A percentile compares a stretch with the other conserved stretches of the same genome.
These are phyloP conservation scores for Auanema sp. DNA, from an alignment of 2,888 invertebrate genomes.

Conservation along the genomic window DNA sequence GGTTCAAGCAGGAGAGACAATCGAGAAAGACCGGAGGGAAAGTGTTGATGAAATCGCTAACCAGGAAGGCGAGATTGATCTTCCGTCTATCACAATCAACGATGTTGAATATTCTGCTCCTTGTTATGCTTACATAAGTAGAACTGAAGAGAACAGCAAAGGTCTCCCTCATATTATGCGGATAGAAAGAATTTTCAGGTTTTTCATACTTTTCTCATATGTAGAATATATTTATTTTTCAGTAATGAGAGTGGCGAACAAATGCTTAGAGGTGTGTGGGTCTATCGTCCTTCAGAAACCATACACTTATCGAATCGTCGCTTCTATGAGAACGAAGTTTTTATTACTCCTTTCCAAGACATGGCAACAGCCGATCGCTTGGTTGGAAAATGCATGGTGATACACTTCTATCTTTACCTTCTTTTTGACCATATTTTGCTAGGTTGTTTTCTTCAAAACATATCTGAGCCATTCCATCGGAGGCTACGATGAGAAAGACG, in stretches of 20 bases:
- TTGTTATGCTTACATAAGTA: slow-evolving; percentile 84
- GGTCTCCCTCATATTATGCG: slow-evolving; percentile 81
- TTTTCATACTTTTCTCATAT: background rate
- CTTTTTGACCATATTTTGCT: slow-evolving; percentile 4
- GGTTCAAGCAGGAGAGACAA: background rate
- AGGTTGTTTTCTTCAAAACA: slow-evolving; percentile 68
- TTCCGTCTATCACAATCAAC: slow-evolving; percentile 69
- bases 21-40: background rate
- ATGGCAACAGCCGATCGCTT: slow-evolving; percentile 83
- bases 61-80: slow-evolving; percentile 55
- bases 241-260: slow-evolving; percentile 66
- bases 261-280: slow-evolving; percentile 79
- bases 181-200: slow-evolving; percentile 86
- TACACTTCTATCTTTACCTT: slow-evolving; percentile 1
- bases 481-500: slow-evolving; percentile 83
- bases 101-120: slow-evolving; percentile 80
- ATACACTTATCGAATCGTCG: slow-evolving; percentile 91
- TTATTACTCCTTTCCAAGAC: slow-evolving; percentile 87
- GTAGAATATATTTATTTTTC: slow-evolving; percentile 9
- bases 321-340: slow-evolving; percentile 85
- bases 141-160: slow-evolving; percentile 64
- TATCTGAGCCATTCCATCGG: slow-evolving; percentile 89
- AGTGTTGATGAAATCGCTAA: background rate
- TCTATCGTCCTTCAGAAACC: slow-evolving; percentile 89
- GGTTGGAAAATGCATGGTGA: slow-evolving; percentile 83